These are phyloP conservation scores for Caenorhabditis becei DNA, from an alignment of 2,888 invertebrate genomes.

Conservation along the genomic window DNA sequence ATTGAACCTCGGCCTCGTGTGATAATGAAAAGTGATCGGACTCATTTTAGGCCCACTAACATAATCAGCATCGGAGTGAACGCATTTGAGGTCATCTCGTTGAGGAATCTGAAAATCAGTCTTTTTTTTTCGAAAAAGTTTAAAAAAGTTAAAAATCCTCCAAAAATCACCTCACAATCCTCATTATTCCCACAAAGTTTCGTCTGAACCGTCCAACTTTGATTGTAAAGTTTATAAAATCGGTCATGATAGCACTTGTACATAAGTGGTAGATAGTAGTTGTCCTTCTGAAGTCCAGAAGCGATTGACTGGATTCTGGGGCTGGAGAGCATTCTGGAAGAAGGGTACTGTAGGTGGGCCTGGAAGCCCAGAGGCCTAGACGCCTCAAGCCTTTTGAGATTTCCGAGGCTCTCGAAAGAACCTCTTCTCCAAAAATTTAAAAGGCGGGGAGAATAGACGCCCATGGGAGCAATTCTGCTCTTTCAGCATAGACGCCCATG, in stretches of 20 bases:
- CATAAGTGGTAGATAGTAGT: conserved; percentile 27
- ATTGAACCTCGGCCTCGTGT: conserved; percentile 9
- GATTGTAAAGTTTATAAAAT: conserved; percentile 7
- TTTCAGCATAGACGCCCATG: too few relatives aligned
- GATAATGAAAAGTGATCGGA: conserved; percentile 42
- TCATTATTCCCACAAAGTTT: conserved; percentile 32
- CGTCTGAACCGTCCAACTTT: background rate
- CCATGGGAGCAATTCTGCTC: too few relatives aligned
- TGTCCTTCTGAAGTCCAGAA: background rate
- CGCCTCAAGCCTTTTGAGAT: too few relatives aligned
- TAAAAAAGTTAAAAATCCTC: too few relatives aligned
- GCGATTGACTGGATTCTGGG: background rate
- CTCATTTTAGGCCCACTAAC: conserved; percentile 24
- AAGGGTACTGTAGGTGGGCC: too few relatives aligned
- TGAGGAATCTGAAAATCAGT: conserved; percentile 9
- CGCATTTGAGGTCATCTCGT: conserved; percentile 23
- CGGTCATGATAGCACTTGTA: conserved; percentile 34
- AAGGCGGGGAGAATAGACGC: too few relatives aligned
- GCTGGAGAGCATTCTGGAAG: conserved; percentile 10
- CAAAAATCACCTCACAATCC: conserved; percentile 29
- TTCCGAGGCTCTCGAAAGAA: too few relatives aligned
- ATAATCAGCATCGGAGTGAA: conserved; percentile 48
- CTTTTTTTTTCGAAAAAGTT: conserved; percentile 22
- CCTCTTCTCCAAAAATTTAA: too few relatives aligned
- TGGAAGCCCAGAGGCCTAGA: too few relatives aligned